Base-by-base conservation (phyloP, 2,797 vertebrate genomes). In the Salarias fasciatus region DNA sequence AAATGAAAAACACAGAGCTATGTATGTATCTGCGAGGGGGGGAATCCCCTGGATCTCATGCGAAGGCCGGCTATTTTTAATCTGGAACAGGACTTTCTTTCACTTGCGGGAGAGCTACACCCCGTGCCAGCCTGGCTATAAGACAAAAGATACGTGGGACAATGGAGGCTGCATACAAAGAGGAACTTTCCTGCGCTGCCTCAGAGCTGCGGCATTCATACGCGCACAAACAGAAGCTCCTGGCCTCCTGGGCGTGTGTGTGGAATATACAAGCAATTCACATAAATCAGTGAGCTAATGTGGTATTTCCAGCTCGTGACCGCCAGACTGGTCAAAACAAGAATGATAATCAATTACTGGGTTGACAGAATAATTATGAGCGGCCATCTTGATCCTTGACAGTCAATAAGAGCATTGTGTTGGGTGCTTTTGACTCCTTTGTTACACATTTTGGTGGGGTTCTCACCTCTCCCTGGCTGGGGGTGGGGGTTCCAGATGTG, bases 1-100 rank as follows among this genome's bases (percentile, higher is more conserved):
- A 57, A 53, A 65, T 69, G 56, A 69, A 79, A 67, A 86, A 63
- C 75, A 78, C 1, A n/a, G 18, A 57, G 56, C 61, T 33, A 2
- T 72, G 75, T 38, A 13, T 70, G 75, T 38, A 13, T 70, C 52
- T 38, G 56, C 44, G 15, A 44, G 50, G 3, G 62, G 62, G 83
- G 87, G 84, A 84, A 79, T 85, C 83, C 88, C 88, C 84, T 0
- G 50, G 56, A 74, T 86, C 79, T 79, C 84, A 85, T 72, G 87
- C 9, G 75, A 85, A 83, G 82, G 82, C 66, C 61, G 5, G 64
- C 73, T 90, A 90, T 90, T 89, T 88, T 86, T 85, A 85, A 67
- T 82, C 81, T 84, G 69, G 64, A 83, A 87, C 82, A 79, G 79
- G 59, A 66, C 49, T 33, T 29, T 67, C 77, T 79, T 72, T 80